Conservation (phyloP, 2,113 vertebrate species). For the Chlorodrepanis virens region DNA sequence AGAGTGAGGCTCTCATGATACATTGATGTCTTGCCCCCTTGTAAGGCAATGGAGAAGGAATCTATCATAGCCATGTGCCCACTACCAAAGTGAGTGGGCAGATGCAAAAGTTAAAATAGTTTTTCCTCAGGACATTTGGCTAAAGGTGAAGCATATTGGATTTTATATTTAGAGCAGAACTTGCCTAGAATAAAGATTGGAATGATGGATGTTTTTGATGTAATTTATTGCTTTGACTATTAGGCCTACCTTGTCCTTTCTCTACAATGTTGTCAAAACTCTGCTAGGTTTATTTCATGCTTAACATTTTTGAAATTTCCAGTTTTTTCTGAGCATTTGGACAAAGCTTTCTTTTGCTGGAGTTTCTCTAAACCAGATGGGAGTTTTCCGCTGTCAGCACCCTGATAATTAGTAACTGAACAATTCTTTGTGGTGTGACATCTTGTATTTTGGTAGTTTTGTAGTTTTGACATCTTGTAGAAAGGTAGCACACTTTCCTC, state of each 20-base stretch:
- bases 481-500: neutral
- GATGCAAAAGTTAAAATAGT: neutral
- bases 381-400: neutral
- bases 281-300: neutral
- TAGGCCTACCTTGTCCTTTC: neutral
- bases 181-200: conserved; percentile 4
- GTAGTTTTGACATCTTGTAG: no score
- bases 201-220: neutral
- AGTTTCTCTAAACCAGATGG: neutral
- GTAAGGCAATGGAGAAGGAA: neutral
- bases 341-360: neutral
- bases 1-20: neutral
- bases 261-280: neutral
- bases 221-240: neutral
- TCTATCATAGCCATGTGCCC: neutral
- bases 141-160: neutral
- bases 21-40: neutral
- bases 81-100: neutral
- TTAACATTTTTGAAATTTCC: neutral
- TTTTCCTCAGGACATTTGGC: neutral
- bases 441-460: neutral
- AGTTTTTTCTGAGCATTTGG: neutral
- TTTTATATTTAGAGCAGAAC: conserved; percentile 10
- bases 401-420: neutral
- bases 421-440: neutral